phyloP scores from a whole-genome alignment of 2,888 invertebrate species.

The Leucozona laternaria region DNA sequence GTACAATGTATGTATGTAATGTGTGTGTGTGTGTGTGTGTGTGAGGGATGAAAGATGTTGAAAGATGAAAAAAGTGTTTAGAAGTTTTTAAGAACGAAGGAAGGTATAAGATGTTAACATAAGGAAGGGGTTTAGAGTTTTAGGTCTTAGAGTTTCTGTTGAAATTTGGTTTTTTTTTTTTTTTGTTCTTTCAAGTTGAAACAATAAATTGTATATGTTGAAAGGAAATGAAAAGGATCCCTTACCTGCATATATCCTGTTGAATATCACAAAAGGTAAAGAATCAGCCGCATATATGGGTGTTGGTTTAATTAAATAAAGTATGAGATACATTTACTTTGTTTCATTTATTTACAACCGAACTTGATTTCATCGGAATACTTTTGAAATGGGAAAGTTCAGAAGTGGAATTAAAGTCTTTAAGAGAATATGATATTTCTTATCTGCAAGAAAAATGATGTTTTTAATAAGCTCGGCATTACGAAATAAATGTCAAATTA shows the following conservation, averaged over 20 bases:
- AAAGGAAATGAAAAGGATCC: not conserved
- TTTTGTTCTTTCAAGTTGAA: not conserved
- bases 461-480: not conserved
- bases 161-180: not conserved
- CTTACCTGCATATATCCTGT: not conserved
- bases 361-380: not conserved
- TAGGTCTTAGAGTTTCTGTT: not conserved
- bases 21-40: not conserved
- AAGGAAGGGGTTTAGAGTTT: not conserved
- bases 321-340: not conserved
- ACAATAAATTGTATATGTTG: not conserved
- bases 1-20: not conserved
- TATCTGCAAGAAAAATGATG: not conserved
- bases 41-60: not conserved
- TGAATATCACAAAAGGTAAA: slow-evolving; percentile 7
- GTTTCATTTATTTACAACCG: slow-evolving; percentile 4
- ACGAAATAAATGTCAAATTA: not conserved
- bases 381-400: not conserved
- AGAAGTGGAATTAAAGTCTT: not conserved
- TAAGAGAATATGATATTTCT: not conserved
- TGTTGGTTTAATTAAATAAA: slow-evolving; percentile 26
- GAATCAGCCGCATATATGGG: slow-evolving; percentile 4
- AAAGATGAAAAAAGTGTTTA: slow-evolving; percentile 13
- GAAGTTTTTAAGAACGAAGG: slow-evolving; percentile 11
- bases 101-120: not conserved